Base-by-base conservation (phyloP, 2,888 invertebrate genomes). In the Labia minor region DNA sequence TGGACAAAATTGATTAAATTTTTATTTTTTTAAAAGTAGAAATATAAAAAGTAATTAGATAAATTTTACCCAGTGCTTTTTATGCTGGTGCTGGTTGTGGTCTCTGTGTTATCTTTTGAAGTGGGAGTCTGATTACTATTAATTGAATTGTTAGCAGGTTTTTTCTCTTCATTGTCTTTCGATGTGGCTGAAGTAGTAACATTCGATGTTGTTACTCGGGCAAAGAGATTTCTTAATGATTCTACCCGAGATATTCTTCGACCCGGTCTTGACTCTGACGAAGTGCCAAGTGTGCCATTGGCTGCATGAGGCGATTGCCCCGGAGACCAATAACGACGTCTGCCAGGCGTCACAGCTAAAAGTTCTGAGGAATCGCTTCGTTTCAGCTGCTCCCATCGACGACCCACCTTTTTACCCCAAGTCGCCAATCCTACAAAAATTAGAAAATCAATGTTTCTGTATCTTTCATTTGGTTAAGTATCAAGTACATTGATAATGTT, bases 351-450 rank as follows among this genome's bases (percentile, higher is more conserved):
- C 18, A 76, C 76, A 6, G 79, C 75, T 21, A 82, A 75, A 68
- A 81, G 74, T 72, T 85, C 85, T 1, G 81, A 79, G 61, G 83
- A 83, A 71, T 85, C 83, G 67, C 82, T 80, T 67, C 83, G 77
- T 73, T 81, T 83, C 68, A 85, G 74, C 72, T 83, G 82, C 69
- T 84, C 84, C 82, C 83, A 83, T 75, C 82, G 82, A 72, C 79
- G 79, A 63, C 84, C 84, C 70, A 83, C 81, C 75, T 81, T 81
- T 72, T 79, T 81, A 64, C 84, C 82, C 84, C 83, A 84, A 33
- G 83, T 83, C 6, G 84, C 81, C 70, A 84, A 77, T 72, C 82
- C 84, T 84, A 73, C 26, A 65, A 74, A 73, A 69, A 68, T 63
- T 62, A 67, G 65, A 62, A n/a, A n/a, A n/a, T n/a, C n/a, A n/a